Percentiles rank a stretch among this genome's conserved stretches.
Conservation (phyloP, 2,113 vertebrate genomes). For the Chloebia gouldiae region DNA sequence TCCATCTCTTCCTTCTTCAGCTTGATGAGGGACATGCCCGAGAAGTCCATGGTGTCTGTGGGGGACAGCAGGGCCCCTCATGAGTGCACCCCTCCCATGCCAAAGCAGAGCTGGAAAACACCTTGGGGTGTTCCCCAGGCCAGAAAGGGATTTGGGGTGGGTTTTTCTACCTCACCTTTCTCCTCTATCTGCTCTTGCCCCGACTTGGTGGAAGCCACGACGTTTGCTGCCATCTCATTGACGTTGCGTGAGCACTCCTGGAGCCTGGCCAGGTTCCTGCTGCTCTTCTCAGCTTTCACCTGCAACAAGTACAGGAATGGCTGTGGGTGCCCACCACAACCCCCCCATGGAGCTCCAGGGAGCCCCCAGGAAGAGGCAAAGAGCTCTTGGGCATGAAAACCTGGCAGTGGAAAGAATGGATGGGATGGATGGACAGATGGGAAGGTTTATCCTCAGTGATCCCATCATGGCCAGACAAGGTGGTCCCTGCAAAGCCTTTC, state of each 20-base stretch:
- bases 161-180: conserved; percentile 70
- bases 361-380: background rate
- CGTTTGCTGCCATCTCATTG: conserved; percentile 91
- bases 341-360: accelerated
- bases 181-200: conserved; percentile 93
- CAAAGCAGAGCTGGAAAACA: accelerated
- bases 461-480: background rate
- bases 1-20: conserved; percentile 97
- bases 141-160: background rate
- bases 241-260: conserved; percentile 92
- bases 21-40: conserved; percentile 95
- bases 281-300: conserved; percentile 92
- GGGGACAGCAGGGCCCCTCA: accelerated
- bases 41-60: conserved; percentile 96
- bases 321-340: accelerated
- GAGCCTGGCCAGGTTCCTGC: conserved; percentile 81
- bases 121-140: accelerated
- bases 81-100: accelerated
- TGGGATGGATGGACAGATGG: background rate
- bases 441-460: background rate
- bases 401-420: background rate
- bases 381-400: background rate
- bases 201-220: conserved; percentile 90
- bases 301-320: conserved; percentile 13
- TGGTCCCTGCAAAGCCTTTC: background rate